Evolutionary conservation across 2,113 vertebrate species (phyloP).

Genomic region (Jacana jacana): DNA sequence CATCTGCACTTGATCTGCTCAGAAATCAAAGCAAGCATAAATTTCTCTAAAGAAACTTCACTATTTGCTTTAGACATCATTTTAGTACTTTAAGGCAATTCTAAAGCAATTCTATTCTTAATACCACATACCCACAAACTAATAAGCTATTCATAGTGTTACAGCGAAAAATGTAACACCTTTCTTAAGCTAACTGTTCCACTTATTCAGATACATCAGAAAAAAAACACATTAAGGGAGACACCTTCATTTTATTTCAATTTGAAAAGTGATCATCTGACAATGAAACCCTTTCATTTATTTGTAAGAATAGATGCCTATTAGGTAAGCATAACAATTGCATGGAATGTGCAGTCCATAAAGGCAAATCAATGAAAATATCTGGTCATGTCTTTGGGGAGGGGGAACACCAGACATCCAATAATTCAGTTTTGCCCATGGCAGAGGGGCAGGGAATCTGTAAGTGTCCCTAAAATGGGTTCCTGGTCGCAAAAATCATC

Average conservation of each 20-base stretch:
- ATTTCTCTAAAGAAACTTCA: neutral
- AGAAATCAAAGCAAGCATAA: neutral
- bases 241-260: neutral
- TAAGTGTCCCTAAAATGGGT: neutral
- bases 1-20: neutral
- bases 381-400: fast-evolving
- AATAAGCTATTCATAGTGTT: neutral
- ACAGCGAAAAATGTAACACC: neutral
- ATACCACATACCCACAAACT: neutral
- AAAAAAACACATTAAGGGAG: neutral
- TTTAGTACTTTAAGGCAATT: neutral
- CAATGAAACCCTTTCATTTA: neutral
- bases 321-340: neutral
- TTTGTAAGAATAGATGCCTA: neutral
- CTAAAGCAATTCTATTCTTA: neutral
- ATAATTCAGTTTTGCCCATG: neutral
- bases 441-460: neutral
- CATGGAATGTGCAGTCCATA: no score
- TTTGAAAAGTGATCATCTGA: neutral
- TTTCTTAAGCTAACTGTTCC: neutral
- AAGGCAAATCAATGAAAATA: neutral
- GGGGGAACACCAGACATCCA: neutral
- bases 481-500: neutral
- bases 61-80: neutral
- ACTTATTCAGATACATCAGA: neutral